These are phyloP conservation scores for Sisor rabdophorus DNA, from an alignment of 2,113 vertebrate species.

Conservation along the genomic window DNA sequence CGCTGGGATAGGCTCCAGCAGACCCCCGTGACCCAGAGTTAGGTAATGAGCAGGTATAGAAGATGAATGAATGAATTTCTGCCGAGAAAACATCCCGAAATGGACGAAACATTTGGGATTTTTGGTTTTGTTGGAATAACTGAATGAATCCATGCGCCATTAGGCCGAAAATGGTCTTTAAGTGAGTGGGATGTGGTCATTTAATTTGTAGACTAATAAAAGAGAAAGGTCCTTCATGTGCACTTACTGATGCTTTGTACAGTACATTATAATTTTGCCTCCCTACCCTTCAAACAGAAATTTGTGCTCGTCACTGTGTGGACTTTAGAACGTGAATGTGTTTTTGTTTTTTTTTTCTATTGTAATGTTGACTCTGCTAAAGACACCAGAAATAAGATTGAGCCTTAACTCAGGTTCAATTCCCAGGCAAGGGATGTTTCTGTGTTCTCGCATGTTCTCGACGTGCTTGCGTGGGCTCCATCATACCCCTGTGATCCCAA, in stretches of 20 bases:
- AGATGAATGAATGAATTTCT: too few species aligned
- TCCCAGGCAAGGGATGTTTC: too few species aligned
- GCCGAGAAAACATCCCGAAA: not conserved
- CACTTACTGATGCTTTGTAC: not conserved
- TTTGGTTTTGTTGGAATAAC: not conserved
- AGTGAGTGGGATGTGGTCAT: slow-evolving; percentile 12
- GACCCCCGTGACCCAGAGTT: too few species aligned
- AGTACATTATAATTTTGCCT: not conserved
- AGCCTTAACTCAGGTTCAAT: too few species aligned
- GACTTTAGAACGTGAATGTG: not conserved
- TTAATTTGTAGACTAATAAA: not conserved
- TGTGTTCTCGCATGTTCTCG: too few species aligned
- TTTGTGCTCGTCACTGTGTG: too few species aligned
- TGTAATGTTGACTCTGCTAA: not conserved
- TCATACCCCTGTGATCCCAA: too few species aligned
- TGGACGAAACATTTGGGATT: not conserved
- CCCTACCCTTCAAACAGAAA: not conserved
- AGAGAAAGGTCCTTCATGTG: not conserved
- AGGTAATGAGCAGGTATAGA: too few species aligned
- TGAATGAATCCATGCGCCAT: not conserved
- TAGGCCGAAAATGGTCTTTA: not conserved
- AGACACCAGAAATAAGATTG: too few species aligned
- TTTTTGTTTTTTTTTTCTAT: not conserved
- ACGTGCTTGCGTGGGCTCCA: too few species aligned
- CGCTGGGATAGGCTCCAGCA: too few species aligned